Conservation (phyloP, 2,113 vertebrate genomes). For the Fregata magnificens region DNA sequence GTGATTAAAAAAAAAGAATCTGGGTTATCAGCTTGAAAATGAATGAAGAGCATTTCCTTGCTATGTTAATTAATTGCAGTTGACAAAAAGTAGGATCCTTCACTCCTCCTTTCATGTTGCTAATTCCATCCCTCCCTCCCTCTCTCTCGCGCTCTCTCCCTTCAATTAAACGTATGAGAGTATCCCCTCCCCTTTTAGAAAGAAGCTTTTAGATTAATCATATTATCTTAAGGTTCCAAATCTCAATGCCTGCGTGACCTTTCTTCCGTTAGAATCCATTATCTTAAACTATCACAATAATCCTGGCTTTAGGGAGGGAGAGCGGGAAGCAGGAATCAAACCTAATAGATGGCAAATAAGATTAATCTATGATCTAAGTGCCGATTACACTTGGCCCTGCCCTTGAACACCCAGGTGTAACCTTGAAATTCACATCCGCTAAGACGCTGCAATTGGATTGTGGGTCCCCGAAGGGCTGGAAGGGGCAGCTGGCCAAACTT, state of each 20-base stretch:
- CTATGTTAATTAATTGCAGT: slow-evolving; percentile 74
- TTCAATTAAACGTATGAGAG: slow-evolving; percentile 95
- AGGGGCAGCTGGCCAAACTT: slow-evolving; percentile 85
- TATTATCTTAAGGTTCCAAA: slow-evolving; percentile 99
- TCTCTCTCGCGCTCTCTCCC: slow-evolving; percentile 47
- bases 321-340: slow-evolving; percentile 95
- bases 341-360: slow-evolving; percentile 99
- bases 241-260: slow-evolving; percentile 95
- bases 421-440: slow-evolving; percentile 99
- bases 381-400: slow-evolving; percentile 99
- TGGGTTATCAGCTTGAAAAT: slow-evolving; percentile 52
- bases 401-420: slow-evolving; percentile 99
- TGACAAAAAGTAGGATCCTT: slow-evolving; percentile 75
- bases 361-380: slow-evolving; percentile 99
- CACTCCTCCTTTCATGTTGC: slow-evolving; percentile 50
- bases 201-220: slow-evolving; percentile 99
- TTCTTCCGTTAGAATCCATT: slow-evolving; percentile 99
- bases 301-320: slow-evolving; percentile 99
- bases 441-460: slow-evolving; percentile 92
- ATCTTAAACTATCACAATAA: slow-evolving; percentile 99
- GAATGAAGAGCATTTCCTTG: slow-evolving; percentile 49
- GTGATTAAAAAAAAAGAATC: background rate
- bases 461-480: slow-evolving; percentile 82
- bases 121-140: slow-evolving; percentile 65
- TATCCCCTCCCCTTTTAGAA: slow-evolving; percentile 87